These are phyloP conservation scores for Myodes glareolus DNA, from an alignment of 2,113 vertebrate genomes.

Conservation along the genomic window DNA sequence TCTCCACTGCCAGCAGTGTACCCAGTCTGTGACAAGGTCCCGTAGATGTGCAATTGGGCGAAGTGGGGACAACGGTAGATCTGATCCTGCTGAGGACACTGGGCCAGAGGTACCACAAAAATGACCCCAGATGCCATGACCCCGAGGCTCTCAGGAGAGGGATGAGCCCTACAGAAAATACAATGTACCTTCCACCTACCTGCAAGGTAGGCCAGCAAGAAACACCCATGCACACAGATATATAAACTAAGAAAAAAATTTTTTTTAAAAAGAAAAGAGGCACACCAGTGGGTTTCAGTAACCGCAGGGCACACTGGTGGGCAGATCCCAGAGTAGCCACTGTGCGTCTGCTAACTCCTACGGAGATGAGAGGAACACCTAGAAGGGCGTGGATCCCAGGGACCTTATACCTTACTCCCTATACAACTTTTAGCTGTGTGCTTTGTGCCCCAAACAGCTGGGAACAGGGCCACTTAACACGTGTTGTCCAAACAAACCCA, in stretches of 20 bases:
- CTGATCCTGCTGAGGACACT: background rate
- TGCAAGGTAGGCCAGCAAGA: background rate
- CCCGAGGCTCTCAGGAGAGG: background rate
- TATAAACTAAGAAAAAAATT: no score
- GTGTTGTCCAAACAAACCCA: background rate
- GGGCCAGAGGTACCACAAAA: background rate
- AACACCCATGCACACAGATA: background rate
- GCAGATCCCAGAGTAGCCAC: rapidly evolving
- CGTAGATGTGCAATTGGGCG: rapidly evolving
- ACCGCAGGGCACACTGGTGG: rapidly evolving
- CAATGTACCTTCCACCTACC: background rate
- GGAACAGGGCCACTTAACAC: background rate
- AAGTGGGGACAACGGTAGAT: no score
- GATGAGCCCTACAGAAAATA: background rate
- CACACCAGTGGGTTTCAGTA: background rate
- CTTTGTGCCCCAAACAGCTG: background rate
- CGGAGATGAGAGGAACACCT: rapidly evolving
- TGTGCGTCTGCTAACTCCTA: background rate
- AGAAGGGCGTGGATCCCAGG: rapidly evolving
- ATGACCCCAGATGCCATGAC: no score
- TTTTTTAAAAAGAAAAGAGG: no score
- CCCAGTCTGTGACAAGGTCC: background rate
- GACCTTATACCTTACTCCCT: no score
- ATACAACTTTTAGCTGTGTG: background rate
- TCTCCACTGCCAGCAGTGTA: background rate